Evolutionary conservation across 1,140 invertebrate genomes (phyloP).

Genomic region (Hyphantria cunea): DNA sequence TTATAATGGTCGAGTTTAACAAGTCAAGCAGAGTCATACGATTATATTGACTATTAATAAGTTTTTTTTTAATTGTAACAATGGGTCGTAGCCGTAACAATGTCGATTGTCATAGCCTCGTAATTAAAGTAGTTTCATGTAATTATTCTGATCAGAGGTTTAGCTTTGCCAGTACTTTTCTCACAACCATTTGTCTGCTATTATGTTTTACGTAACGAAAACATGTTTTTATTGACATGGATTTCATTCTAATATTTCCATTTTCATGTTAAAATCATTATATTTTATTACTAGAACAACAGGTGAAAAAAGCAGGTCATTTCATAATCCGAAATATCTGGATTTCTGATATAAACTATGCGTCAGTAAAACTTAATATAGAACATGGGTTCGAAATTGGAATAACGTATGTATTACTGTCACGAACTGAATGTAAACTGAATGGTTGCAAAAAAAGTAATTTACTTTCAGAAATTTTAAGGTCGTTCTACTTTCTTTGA

Average conservation of each 20-base stretch:
- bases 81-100: slow-evolving; percentile 32
- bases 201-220: slow-evolving; percentile 15
- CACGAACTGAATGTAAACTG: background rate
- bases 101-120: slow-evolving; percentile 28
- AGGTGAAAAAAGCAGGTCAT: no score
- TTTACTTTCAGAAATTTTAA: background rate
- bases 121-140: slow-evolving; percentile 24
- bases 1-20: slow-evolving; percentile 6
- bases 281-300: no score
- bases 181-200: slow-evolving; percentile 10
- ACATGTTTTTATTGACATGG: background rate
- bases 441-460: background rate
- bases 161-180: slow-evolving; percentile 7
- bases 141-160: slow-evolving; percentile 19
- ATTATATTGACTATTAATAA: slow-evolving; percentile 28
- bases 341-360: no score
- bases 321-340: no score
- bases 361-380: no score
- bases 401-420: background rate
- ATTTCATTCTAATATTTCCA: no score
- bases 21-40: slow-evolving; percentile 7
- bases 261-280: no score
- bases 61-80: slow-evolving; percentile 24
- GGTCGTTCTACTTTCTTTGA: background rate
- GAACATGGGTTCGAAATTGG: no score